Base-by-base conservation (phyloP, 2,113 vertebrate genomes). In the Triplophysa dalaica region DNA sequence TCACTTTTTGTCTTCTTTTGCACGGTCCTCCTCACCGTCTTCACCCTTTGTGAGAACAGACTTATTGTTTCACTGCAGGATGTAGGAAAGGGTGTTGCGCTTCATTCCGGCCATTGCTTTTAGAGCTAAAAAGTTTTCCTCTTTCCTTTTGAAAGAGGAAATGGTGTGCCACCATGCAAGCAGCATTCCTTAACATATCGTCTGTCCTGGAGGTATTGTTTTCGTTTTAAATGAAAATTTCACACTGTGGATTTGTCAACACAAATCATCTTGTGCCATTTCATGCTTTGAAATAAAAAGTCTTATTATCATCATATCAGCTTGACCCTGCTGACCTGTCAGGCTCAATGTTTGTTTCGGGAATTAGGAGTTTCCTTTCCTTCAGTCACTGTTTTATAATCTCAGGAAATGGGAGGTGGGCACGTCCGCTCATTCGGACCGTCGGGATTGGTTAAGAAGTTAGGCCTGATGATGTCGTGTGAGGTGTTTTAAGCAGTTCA, bases 81-180 rank as follows among this genome's bases (percentile, higher is more conserved):
- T 93, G 87, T 91, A 94, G 93, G 93, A 94, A 93, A 75, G 91
- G 91, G 93, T 92, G 90, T 91, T 89, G 90, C 80, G 82, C 79
- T 58, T 77, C 81, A 76, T 85, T 89, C 81, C 74, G 67, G 75
- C 68, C 82, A 61, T 86, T 86, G 85, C 85, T 78, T 84, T 83
- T 83, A 75, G 83, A 86, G 84, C 81, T 50, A 50, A 78, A 76
- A 61, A 72, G 85, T 82, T 86, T 89, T 89, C 86, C 89, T 84
- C 83, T 91, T 93, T 92, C 91, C 91, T 91, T 89, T 89, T 87
- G 86, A 83, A 86, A 79, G 73, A 65, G 54, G 76, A 86, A 78
- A 75, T 81, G 14, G 48, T 78, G 14, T 24, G 82, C 52, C 66
- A 66, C 43, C 38, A 52, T 16, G 29, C 13, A 54, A 38, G 13